phyloP scores from a whole-genome alignment of 2,113 vertebrate species.

The Ellobius talpinus region DNA sequence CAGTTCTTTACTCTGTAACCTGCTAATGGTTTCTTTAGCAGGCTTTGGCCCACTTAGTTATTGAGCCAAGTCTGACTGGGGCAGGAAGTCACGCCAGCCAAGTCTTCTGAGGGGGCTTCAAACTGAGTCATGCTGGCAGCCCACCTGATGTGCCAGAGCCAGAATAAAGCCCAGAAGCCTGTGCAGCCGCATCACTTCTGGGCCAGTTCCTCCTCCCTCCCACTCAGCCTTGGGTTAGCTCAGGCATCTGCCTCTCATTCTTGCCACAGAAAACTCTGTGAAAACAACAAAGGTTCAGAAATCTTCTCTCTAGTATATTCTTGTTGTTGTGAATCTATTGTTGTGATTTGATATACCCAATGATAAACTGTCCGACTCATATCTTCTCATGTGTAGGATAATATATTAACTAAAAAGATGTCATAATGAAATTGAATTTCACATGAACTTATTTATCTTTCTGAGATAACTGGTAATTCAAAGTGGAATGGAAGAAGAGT shows the following conservation, averaged over 20 bases:
- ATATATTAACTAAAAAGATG: neutral
- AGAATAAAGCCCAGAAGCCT: neutral
- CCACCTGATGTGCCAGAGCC: neutral
- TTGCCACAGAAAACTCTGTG: neutral
- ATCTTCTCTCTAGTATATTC: neutral
- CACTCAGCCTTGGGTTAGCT: neutral
- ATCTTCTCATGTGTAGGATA: neutral
- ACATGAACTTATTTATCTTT: neutral
- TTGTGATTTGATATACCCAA: neutral
- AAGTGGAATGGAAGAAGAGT: neutral
- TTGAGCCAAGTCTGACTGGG: slow-evolving; percentile 62
- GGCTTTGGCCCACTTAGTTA: slow-evolving; percentile 29
- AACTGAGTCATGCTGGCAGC: slow-evolving; percentile 42
- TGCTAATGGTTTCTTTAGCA: slow-evolving; percentile 54
- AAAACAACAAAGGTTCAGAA: neutral
- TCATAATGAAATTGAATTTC: neutral
- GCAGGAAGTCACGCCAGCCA: slow-evolving; percentile 38
- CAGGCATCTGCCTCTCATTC: neutral
- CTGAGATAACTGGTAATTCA: neutral
- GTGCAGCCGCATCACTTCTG: neutral
- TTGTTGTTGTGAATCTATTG: neutral
- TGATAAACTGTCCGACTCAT: neutral
- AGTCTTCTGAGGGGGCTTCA: slow-evolving; percentile 33
- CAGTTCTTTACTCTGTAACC: neutral
- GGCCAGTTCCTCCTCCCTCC: neutral